Evolutionary conservation across 2,113 vertebrate species (phyloP), one percentile per base, ranked within the genome.

Genomic region (Arizona elegans): DNA sequence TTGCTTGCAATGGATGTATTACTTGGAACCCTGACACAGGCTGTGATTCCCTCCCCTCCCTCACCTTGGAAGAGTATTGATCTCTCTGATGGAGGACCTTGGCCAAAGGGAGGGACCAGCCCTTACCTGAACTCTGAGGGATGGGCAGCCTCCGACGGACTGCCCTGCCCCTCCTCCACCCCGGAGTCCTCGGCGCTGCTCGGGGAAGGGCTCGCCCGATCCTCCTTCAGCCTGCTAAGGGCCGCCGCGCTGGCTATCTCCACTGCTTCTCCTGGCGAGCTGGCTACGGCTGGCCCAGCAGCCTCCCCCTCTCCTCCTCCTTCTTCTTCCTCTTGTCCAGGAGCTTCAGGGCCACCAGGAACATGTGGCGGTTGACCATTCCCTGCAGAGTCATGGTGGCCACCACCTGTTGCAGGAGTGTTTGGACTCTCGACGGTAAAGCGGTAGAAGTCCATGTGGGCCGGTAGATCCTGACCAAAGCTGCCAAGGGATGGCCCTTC

Each of bases 341-440:
- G 86, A 99, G 97, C 93, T 97, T 98, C 97, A 98, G 97, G 89
- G 98, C 98, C 92, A 99, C 98, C 95, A 98, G 97, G 95, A 98
- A 98, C 97, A 99, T 98, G 96, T 97, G 98, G 95, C 95, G 98
- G 96, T 98, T 99, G 98, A 98, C 99, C 95, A 98, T 97, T 93
- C 99, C 98, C 98, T 99, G 99, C 21, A 99, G 97, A 0, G 98
- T 99, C 99, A 99, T 99, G 89, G 99, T 98, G 54, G 98, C 99
- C 91, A 98, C 99, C 96, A 99, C 99, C 94, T 97, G 98, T 33
- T 98, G 98, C 85, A 99, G 96, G 94, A 99, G 98, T 5, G 95
- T 98, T 98, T 99, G 98, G 97, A 99, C 98, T 98, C 98, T 98
- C 97, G 0, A 98, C 1, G 98, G 99, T 98, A 99, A 99, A 98